Percentiles rank a stretch among this genome's conserved stretches.
phyloP scores from a whole-genome alignment of 2,113 vertebrate genomes.

The Platysternon megacephalum region DNA sequence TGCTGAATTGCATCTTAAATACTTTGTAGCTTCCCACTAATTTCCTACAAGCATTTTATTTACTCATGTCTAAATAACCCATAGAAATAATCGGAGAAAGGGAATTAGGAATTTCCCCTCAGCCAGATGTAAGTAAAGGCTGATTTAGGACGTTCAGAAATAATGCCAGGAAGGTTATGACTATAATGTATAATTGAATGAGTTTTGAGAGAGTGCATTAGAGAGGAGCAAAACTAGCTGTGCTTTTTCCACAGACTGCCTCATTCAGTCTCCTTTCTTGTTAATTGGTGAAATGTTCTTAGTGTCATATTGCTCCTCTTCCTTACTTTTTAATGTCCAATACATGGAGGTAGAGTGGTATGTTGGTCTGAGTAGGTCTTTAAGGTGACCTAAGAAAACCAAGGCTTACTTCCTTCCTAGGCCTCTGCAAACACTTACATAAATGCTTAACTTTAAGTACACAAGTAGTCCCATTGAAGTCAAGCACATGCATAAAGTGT shows the following conservation, averaged over 20 bases:
- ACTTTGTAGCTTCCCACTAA: not conserved
- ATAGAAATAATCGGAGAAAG: not conserved
- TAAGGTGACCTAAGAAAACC: not conserved
- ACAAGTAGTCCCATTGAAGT: not conserved
- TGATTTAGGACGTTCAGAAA: not conserved
- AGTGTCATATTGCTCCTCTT: not conserved
- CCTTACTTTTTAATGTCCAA: not conserved
- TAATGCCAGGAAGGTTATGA: not conserved
- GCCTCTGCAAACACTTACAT: not conserved
- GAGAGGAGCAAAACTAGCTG: not conserved
- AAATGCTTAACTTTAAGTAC: not conserved
- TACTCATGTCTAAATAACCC: not conserved
- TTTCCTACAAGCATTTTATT: not conserved
- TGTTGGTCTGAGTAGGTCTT: not conserved
- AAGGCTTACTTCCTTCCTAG: not conserved
- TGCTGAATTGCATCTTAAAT: not conserved
- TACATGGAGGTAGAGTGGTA: not conserved
- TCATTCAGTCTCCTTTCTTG: not conserved
- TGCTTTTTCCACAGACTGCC: not conserved
- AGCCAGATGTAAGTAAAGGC: not conserved
- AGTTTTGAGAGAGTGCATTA: not conserved
- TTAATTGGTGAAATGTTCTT: not conserved
- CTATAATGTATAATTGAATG: rapidly evolving
- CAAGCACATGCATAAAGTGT: rapidly evolving
- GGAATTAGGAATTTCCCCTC: not conserved